A percentile compares a stretch with the other conserved stretches of the same genome.
Conservation (phyloP, 2,797 vertebrate genomes). For the Rhabdophis nuchalis region DNA sequence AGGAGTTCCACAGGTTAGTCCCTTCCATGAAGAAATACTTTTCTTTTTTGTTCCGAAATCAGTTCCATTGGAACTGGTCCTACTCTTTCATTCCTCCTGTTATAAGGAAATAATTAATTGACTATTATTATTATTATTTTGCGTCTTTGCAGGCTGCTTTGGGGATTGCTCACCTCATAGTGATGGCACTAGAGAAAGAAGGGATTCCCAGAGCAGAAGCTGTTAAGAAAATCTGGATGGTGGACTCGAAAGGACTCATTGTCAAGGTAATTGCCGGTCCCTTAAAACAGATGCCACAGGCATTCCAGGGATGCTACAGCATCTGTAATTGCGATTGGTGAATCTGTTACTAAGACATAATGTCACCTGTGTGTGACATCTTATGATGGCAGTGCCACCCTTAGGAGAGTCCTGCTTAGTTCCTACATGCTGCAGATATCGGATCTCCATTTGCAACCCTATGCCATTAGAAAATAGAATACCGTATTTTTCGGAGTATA, state of each 20-base stretch:
- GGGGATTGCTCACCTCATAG: conserved; percentile 91
- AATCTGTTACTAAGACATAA: not conserved
- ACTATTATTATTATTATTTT: not conserved
- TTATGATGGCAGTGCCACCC: not conserved
- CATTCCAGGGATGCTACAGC: not conserved
- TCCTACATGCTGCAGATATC: not conserved
- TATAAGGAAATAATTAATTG: not conserved
- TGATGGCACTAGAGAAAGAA: conserved; percentile 95
- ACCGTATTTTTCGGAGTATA: too few species aligned
- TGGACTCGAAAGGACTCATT: conserved; percentile 95
- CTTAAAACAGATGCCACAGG: not conserved
- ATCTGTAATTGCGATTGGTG: not conserved
- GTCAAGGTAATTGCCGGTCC: conserved; percentile 81
- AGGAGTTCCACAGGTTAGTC: not conserved
- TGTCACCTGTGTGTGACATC: not conserved
- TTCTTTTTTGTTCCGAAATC: not conserved
- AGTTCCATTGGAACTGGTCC: not conserved
- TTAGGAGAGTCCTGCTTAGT: not conserved
- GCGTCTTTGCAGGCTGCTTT: conserved; percentile 82
- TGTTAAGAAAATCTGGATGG: conserved; percentile 92
- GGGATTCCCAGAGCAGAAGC: conserved; percentile 77
- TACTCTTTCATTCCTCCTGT: not conserved
- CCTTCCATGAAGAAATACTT: not conserved
- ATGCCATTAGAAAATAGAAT: not conserved
- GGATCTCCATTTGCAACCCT: not conserved